Evolutionary conservation across 2,113 vertebrate genomes (phyloP).

Genomic region (Phyllostomus discolor): DNA sequence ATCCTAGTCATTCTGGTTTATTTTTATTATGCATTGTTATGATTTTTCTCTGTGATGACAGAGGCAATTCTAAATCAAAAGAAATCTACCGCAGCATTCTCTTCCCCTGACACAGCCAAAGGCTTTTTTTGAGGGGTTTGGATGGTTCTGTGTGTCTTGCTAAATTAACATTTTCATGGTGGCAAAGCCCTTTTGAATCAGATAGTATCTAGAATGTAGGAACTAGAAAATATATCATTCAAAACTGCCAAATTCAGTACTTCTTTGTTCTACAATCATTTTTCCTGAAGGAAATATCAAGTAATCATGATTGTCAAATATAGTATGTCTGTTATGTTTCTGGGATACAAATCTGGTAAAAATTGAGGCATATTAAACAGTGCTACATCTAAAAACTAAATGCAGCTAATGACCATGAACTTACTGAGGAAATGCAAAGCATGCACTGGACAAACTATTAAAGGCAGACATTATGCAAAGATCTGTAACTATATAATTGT

Average conservation of each 20-base stretch:
- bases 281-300: background rate
- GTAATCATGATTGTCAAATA: background rate
- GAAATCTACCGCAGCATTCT: background rate
- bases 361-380: background rate
- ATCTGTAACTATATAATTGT: background rate
- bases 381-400: background rate
- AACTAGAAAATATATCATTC: background rate
- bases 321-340: background rate
- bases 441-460: background rate
- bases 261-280: background rate
- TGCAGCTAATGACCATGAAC: background rate
- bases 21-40: constrained; percentile 36
- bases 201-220: constrained; percentile 27
- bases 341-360: background rate
- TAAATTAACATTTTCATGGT: constrained; percentile 14
- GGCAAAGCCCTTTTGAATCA: constrained; percentile 35
- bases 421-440: background rate
- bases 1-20: constrained; percentile 13
- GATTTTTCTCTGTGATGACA: background rate
- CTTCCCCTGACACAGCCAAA: background rate
- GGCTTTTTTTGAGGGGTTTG: constrained; percentile 37
- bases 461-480: background rate
- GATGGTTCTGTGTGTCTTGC: constrained; percentile 32
- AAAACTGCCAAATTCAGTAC: constrained; percentile 25
- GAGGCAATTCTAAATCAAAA: constrained; percentile 35